Evolutionary conservation across 1,140 invertebrate genomes (phyloP).

Genomic region (Paraescarpia echinospica): DNA sequence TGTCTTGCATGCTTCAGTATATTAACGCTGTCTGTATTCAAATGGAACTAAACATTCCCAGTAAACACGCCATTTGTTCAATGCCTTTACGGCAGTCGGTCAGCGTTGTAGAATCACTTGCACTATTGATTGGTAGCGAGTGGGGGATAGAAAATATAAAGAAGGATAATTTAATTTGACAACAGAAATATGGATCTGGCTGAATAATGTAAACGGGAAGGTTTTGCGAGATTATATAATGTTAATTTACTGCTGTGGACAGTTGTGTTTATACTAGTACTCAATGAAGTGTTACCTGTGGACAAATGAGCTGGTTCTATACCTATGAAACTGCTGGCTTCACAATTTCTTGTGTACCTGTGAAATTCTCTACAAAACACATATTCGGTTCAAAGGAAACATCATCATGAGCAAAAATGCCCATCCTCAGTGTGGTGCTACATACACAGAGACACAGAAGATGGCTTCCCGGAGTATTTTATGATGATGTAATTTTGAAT

Average conservation of each 20-base stretch:
- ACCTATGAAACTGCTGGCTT: too few relatives aligned
- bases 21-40: slow-evolving; percentile 8
- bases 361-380: too few relatives aligned
- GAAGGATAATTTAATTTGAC: slow-evolving; percentile 15
- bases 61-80: not conserved
- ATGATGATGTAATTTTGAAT: too few relatives aligned
- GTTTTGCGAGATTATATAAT: not conserved
- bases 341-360: too few relatives aligned
- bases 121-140: not conserved
- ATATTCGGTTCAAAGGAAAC: too few relatives aligned
- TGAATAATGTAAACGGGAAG: not conserved
- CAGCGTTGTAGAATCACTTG: not conserved
- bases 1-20: not conserved
- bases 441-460: too few relatives aligned
- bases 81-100: not conserved
- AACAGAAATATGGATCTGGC: not conserved
- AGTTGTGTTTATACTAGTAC: not conserved
- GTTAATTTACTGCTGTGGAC: not conserved
- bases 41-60: slow-evolving; percentile 9
- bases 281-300: too few relatives aligned
- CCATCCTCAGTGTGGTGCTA: too few relatives aligned
- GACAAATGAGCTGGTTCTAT: too few relatives aligned
- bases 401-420: too few relatives aligned
- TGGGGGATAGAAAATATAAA: not conserved
- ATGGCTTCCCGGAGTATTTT: too few relatives aligned